Evolutionary conservation across 1,140 invertebrate species (phyloP).

Genomic region (Lepidurus apus): DNA sequence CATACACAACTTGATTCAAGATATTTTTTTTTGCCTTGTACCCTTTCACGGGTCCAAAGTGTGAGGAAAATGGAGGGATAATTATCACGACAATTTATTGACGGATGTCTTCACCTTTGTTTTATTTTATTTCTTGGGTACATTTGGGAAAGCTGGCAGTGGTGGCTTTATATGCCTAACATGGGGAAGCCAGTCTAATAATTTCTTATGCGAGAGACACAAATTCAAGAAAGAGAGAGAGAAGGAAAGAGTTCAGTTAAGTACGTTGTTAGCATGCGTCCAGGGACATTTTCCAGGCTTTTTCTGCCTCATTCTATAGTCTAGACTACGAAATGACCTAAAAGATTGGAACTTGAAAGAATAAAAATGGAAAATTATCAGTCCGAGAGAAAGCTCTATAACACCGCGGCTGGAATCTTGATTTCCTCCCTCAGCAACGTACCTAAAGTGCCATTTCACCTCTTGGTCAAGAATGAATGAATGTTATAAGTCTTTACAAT

Average conservation of each 20-base stretch:
- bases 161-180: background rate
- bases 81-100: constrained; percentile 11
- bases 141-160: background rate
- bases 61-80: background rate
- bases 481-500: too few relatives aligned
- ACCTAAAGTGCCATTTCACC: too few relatives aligned
- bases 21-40: background rate
- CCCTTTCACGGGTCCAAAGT: background rate
- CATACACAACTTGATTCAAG: constrained; percentile 1
- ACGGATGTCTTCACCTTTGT: background rate
- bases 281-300: background rate
- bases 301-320: background rate
- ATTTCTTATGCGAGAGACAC: background rate
- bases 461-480: too few relatives aligned
- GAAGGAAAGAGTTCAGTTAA: background rate
- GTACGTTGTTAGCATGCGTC: background rate
- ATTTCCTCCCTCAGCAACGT: too few relatives aligned
- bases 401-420: too few relatives aligned
- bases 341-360: background rate
- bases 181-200: background rate
- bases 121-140: background rate
- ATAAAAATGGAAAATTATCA: background rate
- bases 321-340: background rate
- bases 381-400: background rate
- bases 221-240: background rate